Base-by-base conservation (phyloP, 2,888 invertebrate species). In the Acleris sparsana region DNA sequence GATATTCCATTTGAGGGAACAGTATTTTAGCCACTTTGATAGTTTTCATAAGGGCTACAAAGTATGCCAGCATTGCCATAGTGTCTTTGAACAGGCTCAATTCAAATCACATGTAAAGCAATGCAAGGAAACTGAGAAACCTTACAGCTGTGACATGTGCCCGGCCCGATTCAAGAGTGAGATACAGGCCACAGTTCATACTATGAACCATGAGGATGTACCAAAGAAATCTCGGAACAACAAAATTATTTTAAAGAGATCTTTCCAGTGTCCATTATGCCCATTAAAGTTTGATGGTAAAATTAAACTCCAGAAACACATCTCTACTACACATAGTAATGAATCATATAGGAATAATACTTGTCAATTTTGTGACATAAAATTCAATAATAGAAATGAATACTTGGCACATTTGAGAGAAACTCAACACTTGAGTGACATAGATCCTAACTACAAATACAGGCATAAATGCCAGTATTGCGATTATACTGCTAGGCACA, bases 381-480 rank as follows among this genome's bases (percentile, higher is more conserved):
- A 62, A 46, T 66, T 62, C 22, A 9, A 6, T 5, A 48, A 20
- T 5, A 66, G 60, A 53, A 44, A 43, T 5, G 61, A 62, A 11
- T 66, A 66, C 5, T 46, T 66, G 11, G 16, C 52, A 5, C 66
- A 66, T 20, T 48, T 57, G 33, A 44, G 52, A 11, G 46, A 46
- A 17, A 57, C 52, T 11, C 46, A 62, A 29, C 66, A 66, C 48
- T 52, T 66, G 52, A 56, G 61, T 25, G 57, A 66, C n/a, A 46
- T 66, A 1, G 56, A 62, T 18, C 66, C 66, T 1, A 52, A 33
- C 18, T 56, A 62, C 9, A 56, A 39, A 16, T 66, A 66, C 9
- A 51, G 46, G 20, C 52, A 62, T 17, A 66, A 66, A 43, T 71
- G 71, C 17, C 51, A 68, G n/a, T 63, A 69, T 18, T 71, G 71